Evolutionary conservation across 2,113 vertebrate species (phyloP), one percentile per base, ranked within the genome.

Genomic region (Cololabis saira): DNA sequence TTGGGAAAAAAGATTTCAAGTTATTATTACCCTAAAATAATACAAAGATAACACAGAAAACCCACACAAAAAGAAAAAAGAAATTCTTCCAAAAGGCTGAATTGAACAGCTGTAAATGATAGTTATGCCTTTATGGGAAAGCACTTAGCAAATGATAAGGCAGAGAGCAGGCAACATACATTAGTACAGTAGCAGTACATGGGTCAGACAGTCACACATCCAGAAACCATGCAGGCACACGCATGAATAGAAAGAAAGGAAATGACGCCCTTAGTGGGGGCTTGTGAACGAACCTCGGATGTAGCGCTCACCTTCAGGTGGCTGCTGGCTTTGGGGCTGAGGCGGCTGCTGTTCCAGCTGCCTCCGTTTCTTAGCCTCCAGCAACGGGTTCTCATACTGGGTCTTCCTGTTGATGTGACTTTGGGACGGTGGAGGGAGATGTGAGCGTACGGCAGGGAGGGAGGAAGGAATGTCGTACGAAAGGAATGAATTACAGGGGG

Each of bases 391-490:
- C 87, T 99, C 98, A 85, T 99, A 99, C 80, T 99, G 98, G 0
- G 98, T 99, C 93, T 98, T 98, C 90, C 97, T 93, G 95, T 99
- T 99, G 92, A 99, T 96, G 89, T 99, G 98, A 94, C 98, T 99
- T 62, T 87, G 83, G 80, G 67, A 22, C 2, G 3, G 58, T 24
- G 59, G 59, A 41, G 19, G 53, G 30, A 18, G 10, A 37, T 4
- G 2, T 37, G 33, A 37, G 33, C 33, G 10, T 37, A 37, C 10
- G 10, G 33, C 33, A 53, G 18, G 40, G 58, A 14, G 12, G 21
- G n/a, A 49, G 47, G 33, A 45, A 22, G 22, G 13, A 47, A 33
- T 40, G 18, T 45, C 40, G 40, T 16, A 43, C 18, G 41, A 71
- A 30, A 45, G 19, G 48, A 41, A 69, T 11, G 68, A 57, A 61